phyloP scores from a whole-genome alignment of 2,888 invertebrate genomes.

The Caradrina kadenii region DNA sequence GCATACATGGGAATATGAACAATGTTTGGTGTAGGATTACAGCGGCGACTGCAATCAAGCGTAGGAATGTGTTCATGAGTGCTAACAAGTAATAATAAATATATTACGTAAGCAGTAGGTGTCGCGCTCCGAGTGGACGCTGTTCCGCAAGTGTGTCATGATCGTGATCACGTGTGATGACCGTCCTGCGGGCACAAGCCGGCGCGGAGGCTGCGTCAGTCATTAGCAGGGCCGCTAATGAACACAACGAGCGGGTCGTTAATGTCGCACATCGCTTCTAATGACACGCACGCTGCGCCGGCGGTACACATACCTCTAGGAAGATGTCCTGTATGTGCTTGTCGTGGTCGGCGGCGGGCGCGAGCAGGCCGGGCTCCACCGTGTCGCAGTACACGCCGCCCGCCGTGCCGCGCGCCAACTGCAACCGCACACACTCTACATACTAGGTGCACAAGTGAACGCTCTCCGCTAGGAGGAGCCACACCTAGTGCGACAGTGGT shows the following conservation, averaged over 20 bases:
- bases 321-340: slow-evolving; percentile 75
- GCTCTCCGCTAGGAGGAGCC: slow-evolving; percentile 5
- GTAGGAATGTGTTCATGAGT: slow-evolving; percentile 22
- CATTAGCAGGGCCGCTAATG: slow-evolving; percentile 56
- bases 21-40: slow-evolving; percentile 36
- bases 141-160: slow-evolving; percentile 37
- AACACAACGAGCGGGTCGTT: slow-evolving; percentile 59
- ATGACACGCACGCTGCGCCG: slow-evolving; percentile 34
- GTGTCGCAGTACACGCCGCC: slow-evolving; percentile 73
- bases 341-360: slow-evolving; percentile 41
- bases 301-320: slow-evolving; percentile 71
- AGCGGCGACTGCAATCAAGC: slow-evolving; percentile 11
- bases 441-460: background rate
- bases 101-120: slow-evolving; percentile 27
- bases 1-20: slow-evolving; percentile 7
- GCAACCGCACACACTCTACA: slow-evolving; percentile 41
- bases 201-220: slow-evolving; percentile 27
- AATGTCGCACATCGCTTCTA: slow-evolving; percentile 53
- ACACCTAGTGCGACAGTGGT: slow-evolving; percentile 28
- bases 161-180: slow-evolving; percentile 9
- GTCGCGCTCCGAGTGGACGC: slow-evolving; percentile 4
- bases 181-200: slow-evolving; percentile 2
- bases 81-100: slow-evolving; percentile 37
- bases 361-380: slow-evolving; percentile 60
- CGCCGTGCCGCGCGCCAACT: slow-evolving; percentile 65